Base-by-base conservation (phyloP, 1,140 invertebrate genomes). In the Lordiphosa mommai region DNA sequence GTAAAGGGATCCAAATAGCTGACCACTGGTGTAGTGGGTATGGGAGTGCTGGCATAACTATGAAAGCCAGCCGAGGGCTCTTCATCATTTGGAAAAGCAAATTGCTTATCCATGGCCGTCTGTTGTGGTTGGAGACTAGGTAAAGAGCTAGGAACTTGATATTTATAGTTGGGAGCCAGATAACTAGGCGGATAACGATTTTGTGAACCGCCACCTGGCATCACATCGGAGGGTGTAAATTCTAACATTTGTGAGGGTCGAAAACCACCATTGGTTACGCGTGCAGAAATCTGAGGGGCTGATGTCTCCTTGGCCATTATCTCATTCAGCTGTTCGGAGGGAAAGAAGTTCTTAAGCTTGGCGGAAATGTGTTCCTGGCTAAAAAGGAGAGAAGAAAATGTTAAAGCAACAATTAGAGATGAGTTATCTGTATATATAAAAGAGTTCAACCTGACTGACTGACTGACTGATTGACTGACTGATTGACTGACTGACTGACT, bases 1-100 rank as follows among this genome's bases (percentile, higher is more conserved):
- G 79, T 87, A 13, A 77, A 87, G 4, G 85, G 85, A 65, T 87
- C 86, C 34, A 80, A 43, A 43, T 87, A 87, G 61, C 65, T 82
- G 12, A 82, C 76, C 37, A 87, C 77, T 16, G 86, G 86, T 20
- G 74, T 87, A 2, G 85, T 82, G 14, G 79, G 76, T 47, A 87
- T 29, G 1, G 80, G 59, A 3, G 70, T 57, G 53, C 55, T 44
- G 34, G 30, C 20, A 16, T 47, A 60, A 53, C 38, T 80, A n/a
- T 71, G 51, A 23, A 63, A 77, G 0, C 41, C 14, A 43, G 52
- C 14, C 9, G 51, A 17, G 1, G 29, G 14, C 8, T 55, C 13
- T 14, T 61, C 37, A 8, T 61, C 47, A 10, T 58, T 48, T 2
- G 77, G 77, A 55, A 84, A 84, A 4, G 79, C 47, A 32, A 84